Evolutionary conservation across 2,888 invertebrate species (phyloP), one percentile per base, ranked within the genome.

Genomic region (Salticus scenicus): DNA sequence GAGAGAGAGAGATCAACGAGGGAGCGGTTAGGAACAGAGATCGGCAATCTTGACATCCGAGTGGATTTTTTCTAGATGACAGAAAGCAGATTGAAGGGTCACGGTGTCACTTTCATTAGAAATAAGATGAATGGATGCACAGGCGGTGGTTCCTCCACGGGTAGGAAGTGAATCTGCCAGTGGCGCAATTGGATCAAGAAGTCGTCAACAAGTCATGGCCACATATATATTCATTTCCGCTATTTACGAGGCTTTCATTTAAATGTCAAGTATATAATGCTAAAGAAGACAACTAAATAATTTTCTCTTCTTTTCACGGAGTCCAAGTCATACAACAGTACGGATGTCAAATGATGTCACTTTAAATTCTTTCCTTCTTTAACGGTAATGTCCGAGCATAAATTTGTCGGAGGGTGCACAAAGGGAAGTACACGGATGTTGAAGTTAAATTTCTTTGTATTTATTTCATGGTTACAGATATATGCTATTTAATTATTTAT

Each of bases 11-110:
- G 77, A 77, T 63, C 73, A 77, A 33, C 64, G 12, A 12, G 28
- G 57, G 57, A 57, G 57, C 67, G 57, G 70, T 47, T n/a, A 30
- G 17, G 30, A 47, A 47, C 77, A 47, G 74, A 57, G 51, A 74
- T 31, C 37, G 12, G 51, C 72, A 72, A 76, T 83, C 7, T n/a
- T 24, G 72, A 70, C 76, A 76, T 77, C 66, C 70, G 77, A 83
- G 41, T 77, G 70, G 77, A 72, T 83, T 77, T 73, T 77, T 77
- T 76, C 66, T 17, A 20, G 57, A 24, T 57, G 57, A 57, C 57
- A 57, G 57, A 57, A 24, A 57, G 57, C 57, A 57, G 57, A 57
- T 57, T 57, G 57, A 57, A 57, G 57, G 57, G 57, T 24, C 57
- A 24, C 57, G 57, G 57, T 57, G 57, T 57, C 57, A 24, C 57